Percentiles rank a stretch among this genome's conserved stretches.
Conservation (phyloP, 2,888 invertebrate genomes). For the Gymnosoma rotundatum region DNA sequence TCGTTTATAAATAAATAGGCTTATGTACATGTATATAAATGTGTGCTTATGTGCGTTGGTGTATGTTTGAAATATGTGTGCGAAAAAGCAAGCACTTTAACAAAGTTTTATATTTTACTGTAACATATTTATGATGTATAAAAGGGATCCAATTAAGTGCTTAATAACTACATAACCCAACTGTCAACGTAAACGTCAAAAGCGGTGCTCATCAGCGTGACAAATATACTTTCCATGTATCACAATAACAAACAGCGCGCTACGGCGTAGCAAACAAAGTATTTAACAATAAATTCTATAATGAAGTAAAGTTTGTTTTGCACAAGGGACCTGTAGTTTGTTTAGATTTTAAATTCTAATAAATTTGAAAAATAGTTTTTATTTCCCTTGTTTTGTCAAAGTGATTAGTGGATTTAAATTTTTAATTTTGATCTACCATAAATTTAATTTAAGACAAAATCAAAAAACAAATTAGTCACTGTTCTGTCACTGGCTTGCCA, state of each 20-base stretch:
- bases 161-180: conserved; percentile 75
- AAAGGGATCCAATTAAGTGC: conserved; percentile 79
- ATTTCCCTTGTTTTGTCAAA: too few species aligned
- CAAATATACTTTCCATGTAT: conserved; percentile 33
- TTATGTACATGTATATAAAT: neutral
- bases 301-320: neutral
- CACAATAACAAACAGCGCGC: conserved; percentile 10
- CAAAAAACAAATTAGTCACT: too few species aligned
- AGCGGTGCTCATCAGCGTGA: conserved; percentile 55
- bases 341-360: too few species aligned
- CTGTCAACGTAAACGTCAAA: conserved; percentile 67
- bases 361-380: too few species aligned
- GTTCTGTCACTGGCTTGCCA: too few species aligned
- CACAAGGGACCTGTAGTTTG: neutral
- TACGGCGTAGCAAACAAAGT: neutral
- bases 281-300: neutral
- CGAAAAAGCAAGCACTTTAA: neutral
- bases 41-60: neutral
- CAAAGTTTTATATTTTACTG: conserved; percentile 27
- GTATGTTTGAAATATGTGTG: neutral
- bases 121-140: conserved; percentile 30
- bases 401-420: too few species aligned
- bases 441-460: too few species aligned
- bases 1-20: conserved; percentile 17
- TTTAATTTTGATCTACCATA: too few species aligned